phyloP scores from a whole-genome alignment of 2,888 invertebrate genomes.

The Ectobius pallidus region DNA sequence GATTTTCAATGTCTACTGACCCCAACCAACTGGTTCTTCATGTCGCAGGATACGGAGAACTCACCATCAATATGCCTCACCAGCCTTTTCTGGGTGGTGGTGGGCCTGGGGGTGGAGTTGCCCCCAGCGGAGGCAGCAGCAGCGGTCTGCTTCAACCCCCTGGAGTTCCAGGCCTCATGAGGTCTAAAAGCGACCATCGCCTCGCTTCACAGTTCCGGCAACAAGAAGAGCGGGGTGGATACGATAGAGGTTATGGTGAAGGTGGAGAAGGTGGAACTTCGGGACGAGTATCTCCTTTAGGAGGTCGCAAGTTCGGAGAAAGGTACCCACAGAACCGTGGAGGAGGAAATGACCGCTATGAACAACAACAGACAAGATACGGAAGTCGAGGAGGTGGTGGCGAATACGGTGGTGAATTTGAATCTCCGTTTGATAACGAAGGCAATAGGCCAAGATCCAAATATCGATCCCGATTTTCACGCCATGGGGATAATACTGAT shows the following conservation, averaged over 20 bases:
- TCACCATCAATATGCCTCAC: constrained; percentile 74
- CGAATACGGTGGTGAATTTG: constrained; percentile 69
- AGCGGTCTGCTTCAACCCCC: constrained; percentile 63
- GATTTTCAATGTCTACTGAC: constrained; percentile 89
- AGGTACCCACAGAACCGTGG: constrained; percentile 42
- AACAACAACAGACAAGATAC: constrained; percentile 51
- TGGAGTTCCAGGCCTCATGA: constrained; percentile 77
- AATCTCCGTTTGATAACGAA: constrained; percentile 65
- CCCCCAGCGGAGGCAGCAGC: constrained; percentile 48
- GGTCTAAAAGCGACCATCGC: constrained; percentile 93
- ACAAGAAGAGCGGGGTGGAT: constrained; percentile 72
- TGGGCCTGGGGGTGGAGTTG: constrained; percentile 51
- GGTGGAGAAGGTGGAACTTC: constrained; percentile 62
- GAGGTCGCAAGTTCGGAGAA: constrained; percentile 81
- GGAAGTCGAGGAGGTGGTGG: constrained; percentile 53
- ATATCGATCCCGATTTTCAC: constrained; percentile 74
- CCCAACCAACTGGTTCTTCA: constrained; percentile 89
- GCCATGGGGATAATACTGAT: constrained; percentile 50
- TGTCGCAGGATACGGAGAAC: constrained; percentile 83
- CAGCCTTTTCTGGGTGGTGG: constrained; percentile 60
- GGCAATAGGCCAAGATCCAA: constrained; percentile 66
- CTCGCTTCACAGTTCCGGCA: constrained; percentile 87
- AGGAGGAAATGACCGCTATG: constrained; percentile 41
- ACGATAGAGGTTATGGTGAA: constrained; percentile 58
- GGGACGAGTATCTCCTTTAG: constrained; percentile 63